These are phyloP conservation scores for Parnassius smintheus DNA, from an alignment of 2,888 invertebrate species.

Conservation along the genomic window DNA sequence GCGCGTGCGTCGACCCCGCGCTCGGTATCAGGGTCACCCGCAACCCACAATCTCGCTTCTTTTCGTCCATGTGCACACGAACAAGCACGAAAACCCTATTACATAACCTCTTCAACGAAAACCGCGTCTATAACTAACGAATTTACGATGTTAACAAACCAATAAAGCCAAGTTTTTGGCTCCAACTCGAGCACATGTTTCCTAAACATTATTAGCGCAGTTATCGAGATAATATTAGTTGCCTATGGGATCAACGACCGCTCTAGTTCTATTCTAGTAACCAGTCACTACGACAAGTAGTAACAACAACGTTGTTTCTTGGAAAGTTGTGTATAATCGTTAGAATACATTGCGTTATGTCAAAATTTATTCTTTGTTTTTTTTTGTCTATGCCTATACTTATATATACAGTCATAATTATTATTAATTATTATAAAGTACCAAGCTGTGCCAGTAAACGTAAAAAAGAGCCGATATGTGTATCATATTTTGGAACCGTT, in stretches of 20 bases:
- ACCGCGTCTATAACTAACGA: conserved; percentile 6
- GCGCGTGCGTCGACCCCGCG: conserved; percentile 72
- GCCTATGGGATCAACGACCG: conserved; percentile 62
- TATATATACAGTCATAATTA: no score
- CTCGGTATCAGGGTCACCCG: conserved; percentile 75
- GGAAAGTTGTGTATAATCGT: conserved; percentile 44
- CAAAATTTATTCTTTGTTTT: conserved; percentile 21
- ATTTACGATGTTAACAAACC: conserved; percentile 21
- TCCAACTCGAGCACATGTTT: conserved; percentile 54
- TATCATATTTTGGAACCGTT: no score
- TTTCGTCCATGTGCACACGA: conserved; percentile 37
- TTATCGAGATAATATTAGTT: conserved; percentile 68
- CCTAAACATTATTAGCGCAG: conserved; percentile 57
- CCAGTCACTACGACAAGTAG: conserved; percentile 40
- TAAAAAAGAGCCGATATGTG: no score
- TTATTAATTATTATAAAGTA: no score
- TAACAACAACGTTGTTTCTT: conserved; percentile 46
- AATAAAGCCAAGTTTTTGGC: conserved; percentile 37
- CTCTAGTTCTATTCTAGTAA: conserved; percentile 69
- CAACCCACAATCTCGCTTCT: conserved; percentile 42
- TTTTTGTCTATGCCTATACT: neutral
- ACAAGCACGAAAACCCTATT: conserved; percentile 27
- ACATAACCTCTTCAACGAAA: conserved; percentile 28
- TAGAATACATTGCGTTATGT: conserved; percentile 32
- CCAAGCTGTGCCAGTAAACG: no score